Evolutionary conservation across 2,113 vertebrate species (phyloP), one percentile per base, ranked within the genome.

Genomic region (Psittacus erithacus): DNA sequence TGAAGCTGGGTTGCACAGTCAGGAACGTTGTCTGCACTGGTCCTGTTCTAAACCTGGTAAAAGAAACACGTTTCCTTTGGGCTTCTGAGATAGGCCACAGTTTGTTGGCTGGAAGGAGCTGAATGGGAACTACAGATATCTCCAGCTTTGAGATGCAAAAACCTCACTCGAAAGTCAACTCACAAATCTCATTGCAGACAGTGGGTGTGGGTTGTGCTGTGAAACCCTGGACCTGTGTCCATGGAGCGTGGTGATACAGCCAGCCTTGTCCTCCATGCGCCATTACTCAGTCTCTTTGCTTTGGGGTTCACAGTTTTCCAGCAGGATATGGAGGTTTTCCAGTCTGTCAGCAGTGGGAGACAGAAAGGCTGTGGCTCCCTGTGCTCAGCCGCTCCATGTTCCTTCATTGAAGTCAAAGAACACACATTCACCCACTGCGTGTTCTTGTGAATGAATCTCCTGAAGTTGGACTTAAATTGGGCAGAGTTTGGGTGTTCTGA

Each of bases 331-430:
- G n/a, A 46, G 35, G 22, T 46, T 33, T 88, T 60, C 63, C 31
- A n/a, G 19, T 22, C 39, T 4, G 2, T 49, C 52, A 29, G 11
- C 1, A 2, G 18, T 39, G 38, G 43, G 67, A 83, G 27, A 25
- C 46, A 13, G 41, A 63, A 80, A 20, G 2, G 25, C 10, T 64
- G 11, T 79, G 75, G 22, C 11, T 22, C 17, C 38, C 18, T 35
- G 33, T 59, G 49, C 49, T 88, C 1, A 0, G 12, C 17, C 1
- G 3, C 29, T 50, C 35, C 17, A 2, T 0, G 1, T 59, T 70
- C 39, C 49, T 47, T 41, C 38, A 3, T 8, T 43, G 62, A 69
- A n/a, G 23, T 47, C 73, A 31, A 49, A 20, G 43, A 46, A 25
- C 53, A 59, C 49, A 8, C 2, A 2, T 33, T 74, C 10, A 29